A percentile compares a stretch with the other conserved stretches of the same genome.
These are phyloP conservation scores for Laticauda laticaudata DNA, from an alignment of 2,113 vertebrate species.

Conservation along the genomic window DNA sequence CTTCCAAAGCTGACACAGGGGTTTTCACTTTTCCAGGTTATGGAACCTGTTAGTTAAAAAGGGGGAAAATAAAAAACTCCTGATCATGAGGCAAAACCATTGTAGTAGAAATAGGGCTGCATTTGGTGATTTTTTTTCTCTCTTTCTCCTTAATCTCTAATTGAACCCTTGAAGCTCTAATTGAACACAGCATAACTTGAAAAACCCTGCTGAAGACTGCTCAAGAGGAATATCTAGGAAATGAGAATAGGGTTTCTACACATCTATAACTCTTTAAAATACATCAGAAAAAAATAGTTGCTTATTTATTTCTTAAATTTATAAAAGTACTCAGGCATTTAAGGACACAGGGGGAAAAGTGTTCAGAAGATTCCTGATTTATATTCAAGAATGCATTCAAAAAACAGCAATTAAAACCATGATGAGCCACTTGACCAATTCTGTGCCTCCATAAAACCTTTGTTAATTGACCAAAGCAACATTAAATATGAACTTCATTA, in stretches of 20 bases:
- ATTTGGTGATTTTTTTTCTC: background rate
- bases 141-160: background rate
- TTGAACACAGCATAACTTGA: background rate
- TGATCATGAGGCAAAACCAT: background rate
- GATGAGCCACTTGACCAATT: background rate
- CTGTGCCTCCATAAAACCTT: background rate
- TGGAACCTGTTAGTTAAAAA: background rate
- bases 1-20: no score
- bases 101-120: background rate
- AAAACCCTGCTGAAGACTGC: background rate
- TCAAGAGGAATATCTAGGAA: background rate
- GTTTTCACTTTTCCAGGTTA: background rate
- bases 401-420: background rate
- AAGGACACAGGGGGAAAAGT: background rate
- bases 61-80: background rate
- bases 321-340: background rate
- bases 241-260: background rate
- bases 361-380: background rate
- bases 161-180: background rate
- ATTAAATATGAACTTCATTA: background rate
- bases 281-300: background rate
- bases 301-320: background rate
- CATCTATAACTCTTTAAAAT: background rate
- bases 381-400: background rate
- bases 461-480: background rate